Evolutionary conservation across 2,888 invertebrate species (phyloP).

Genomic region (Tachina lurida): DNA sequence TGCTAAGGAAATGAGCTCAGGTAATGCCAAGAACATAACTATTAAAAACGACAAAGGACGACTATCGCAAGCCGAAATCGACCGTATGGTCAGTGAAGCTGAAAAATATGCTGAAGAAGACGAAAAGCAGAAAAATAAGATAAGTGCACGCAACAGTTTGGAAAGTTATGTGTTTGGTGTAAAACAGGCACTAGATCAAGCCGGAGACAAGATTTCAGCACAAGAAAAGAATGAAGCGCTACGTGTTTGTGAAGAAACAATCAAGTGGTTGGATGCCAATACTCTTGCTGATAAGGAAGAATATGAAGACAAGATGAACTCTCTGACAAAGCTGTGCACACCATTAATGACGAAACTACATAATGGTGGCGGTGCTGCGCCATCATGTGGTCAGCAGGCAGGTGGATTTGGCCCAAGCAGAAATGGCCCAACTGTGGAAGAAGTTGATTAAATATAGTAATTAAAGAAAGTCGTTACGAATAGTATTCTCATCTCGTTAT

Average conservation of each 20-base stretch:
- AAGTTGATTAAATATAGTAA: conserved; percentile 75
- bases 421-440: conserved; percentile 80
- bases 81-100: conserved; percentile 90
- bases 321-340: conserved; percentile 79
- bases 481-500: neutral
- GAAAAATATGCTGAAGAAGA: conserved; percentile 90
- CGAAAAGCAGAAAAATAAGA: conserved; percentile 87
- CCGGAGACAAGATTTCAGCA: conserved; percentile 85
- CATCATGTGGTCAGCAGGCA: conserved; percentile 83
- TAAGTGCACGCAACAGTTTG: conserved; percentile 86
- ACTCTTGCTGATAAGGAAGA: conserved; percentile 89
- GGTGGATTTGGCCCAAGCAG: conserved; percentile 84
- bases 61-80: conserved; percentile 91
- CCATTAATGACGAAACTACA: conserved; percentile 81
- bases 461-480: neutral
- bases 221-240: conserved; percentile 87
- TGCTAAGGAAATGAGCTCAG: conserved; percentile 88
- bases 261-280: conserved; percentile 89
- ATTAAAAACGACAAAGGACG: conserved; percentile 93
- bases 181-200: conserved; percentile 87
- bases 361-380: conserved; percentile 85
- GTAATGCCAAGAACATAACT: conserved; percentile 89
- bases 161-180: conserved; percentile 87
- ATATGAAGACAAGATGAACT: conserved; percentile 84
- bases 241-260: conserved; percentile 86